These are phyloP conservation scores for Cariama cristata DNA, from an alignment of 2,113 vertebrate species.

Conservation along the genomic window DNA sequence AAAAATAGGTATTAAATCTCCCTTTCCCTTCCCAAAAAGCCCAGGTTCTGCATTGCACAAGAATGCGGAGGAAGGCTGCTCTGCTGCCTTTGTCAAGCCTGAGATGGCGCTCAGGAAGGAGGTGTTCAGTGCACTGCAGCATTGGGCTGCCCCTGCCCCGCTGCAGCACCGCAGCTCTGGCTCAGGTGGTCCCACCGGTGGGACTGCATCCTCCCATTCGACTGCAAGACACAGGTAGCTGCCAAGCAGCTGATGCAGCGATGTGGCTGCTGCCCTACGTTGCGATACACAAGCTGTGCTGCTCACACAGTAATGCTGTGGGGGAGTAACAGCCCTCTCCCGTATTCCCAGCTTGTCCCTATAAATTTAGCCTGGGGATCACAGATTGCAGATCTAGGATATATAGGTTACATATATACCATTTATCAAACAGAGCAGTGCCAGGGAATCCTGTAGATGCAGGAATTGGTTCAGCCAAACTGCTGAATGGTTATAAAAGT, in stretches of 20 bases:
- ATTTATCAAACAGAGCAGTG: neutral
- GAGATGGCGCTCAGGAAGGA: rapidly evolving
- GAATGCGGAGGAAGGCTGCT: neutral
- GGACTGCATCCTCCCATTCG: rapidly evolving
- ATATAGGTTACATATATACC: too few relatives aligned
- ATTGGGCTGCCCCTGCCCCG: rapidly evolving
- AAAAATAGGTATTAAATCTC: neutral
- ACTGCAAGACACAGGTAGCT: neutral
- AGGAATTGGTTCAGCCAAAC: neutral
- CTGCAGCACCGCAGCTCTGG: neutral
- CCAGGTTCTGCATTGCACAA: neutral
- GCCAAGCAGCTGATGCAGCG: neutral
- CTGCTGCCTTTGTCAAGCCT: neutral
- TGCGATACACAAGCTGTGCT: neutral
- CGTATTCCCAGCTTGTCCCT: neutral
- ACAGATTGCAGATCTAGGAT: neutral
- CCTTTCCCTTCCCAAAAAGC: neutral
- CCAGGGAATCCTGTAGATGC: neutral
- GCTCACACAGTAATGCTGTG: rapidly evolving
- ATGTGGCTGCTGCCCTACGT: neutral
- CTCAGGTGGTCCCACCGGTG: rapidly evolving
- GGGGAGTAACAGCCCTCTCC: neutral
- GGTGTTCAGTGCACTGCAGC: rapidly evolving
- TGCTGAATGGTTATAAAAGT: neutral
- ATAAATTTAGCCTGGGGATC: neutral